These are phyloP conservation scores for Himalopsyche anomala DNA, from an alignment of 2,888 invertebrate species.

Conservation along the genomic window DNA sequence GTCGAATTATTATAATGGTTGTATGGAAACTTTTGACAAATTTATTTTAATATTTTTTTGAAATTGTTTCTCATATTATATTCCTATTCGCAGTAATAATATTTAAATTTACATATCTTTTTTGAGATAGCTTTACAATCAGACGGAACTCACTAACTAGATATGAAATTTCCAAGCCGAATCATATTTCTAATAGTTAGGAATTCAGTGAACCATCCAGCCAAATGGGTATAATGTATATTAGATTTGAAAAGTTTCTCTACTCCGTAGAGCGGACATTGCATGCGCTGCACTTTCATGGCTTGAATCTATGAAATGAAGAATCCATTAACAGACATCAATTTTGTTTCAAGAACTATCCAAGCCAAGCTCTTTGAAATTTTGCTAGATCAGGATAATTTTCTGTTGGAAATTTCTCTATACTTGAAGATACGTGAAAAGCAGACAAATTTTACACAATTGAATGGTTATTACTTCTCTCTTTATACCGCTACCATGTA, in stretches of 20 bases:
- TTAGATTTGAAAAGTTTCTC: slow-evolving; percentile 34
- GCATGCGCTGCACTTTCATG: slow-evolving; percentile 32
- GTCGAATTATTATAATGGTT: no score
- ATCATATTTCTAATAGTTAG: neutral
- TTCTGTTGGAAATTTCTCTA: neutral
- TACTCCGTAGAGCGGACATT: neutral
- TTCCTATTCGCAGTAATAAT: no score
- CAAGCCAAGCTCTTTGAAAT: neutral
- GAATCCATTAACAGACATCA: neutral
- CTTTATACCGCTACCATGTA: no score
- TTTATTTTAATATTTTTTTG: no score
- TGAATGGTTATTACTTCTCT: no score
- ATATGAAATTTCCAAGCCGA: neutral
- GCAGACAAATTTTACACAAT: no score
- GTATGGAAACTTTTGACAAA: no score
- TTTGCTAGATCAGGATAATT: neutral
- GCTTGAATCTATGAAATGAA: neutral
- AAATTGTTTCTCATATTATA: no score
- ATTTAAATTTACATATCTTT: no score
- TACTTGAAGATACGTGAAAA: neutral
- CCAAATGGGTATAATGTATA: neutral
- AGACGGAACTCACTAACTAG: neutral
- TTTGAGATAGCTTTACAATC: no score
- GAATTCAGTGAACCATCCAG: neutral
- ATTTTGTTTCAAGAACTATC: neutral